Conservation (phyloP, 2,113 vertebrate species). For the Paradoxurus hermaphroditus region DNA sequence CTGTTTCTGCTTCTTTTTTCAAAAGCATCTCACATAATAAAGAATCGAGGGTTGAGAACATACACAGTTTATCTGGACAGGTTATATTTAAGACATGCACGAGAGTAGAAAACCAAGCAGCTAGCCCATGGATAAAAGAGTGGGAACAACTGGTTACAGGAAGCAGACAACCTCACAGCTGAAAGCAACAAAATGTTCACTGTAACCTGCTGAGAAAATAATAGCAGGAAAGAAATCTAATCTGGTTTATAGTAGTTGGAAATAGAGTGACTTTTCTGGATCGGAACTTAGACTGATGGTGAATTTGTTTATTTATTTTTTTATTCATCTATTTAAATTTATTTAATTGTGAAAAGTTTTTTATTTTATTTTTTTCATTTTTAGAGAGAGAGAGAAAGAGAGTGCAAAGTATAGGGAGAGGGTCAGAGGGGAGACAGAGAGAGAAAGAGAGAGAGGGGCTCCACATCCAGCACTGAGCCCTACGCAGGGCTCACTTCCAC, state of each 20-base stretch:
- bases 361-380: no score
- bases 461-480: no score
- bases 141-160: conserved; percentile 3
- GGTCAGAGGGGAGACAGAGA: no score
- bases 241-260: background rate
- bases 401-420: no score
- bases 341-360: no score
- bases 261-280: background rate
- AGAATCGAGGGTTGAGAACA: background rate
- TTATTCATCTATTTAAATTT: no score
- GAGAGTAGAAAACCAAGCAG: background rate
- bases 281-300: background rate
- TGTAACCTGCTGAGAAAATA: conserved; percentile 2
- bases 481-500: no score
- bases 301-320: background rate
- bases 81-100: background rate
- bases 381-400: no score
- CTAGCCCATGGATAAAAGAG: background rate
- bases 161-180: background rate
- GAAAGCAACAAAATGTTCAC: background rate
- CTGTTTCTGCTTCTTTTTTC: background rate
- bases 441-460: no score
- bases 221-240: background rate
- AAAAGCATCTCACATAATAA: background rate
- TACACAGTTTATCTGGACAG: background rate